Percentiles rank a stretch among this genome's conserved stretches.
Evolutionary conservation across 2,797 vertebrate genomes (phyloP).

Genomic region (Diplodus sargus): DNA sequence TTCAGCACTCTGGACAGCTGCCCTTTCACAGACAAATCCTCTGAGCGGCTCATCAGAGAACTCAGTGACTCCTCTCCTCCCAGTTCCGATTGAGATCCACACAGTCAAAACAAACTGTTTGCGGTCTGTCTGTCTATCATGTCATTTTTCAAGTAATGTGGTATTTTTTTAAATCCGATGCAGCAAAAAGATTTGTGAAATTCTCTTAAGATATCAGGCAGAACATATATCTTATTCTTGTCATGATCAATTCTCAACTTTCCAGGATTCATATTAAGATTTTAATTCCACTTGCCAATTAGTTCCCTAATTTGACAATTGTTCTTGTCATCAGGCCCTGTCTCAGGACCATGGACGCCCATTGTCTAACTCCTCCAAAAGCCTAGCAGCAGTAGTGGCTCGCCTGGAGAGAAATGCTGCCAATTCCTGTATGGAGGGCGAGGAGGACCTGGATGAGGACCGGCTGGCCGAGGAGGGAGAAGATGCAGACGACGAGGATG

Average conservation of each 20-base stretch:
- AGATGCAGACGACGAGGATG: slow-evolving; percentile 86
- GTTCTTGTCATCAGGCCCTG: slow-evolving; percentile 72
- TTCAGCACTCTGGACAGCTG: slow-evolving; percentile 86
- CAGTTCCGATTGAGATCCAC: slow-evolving; percentile 64
- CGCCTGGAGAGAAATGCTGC: slow-evolving; percentile 94
- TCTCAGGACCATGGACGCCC: slow-evolving; percentile 83
- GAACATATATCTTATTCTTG: background rate
- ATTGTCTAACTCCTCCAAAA: slow-evolving; percentile 89
- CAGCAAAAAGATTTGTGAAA: slow-evolving; percentile 10
- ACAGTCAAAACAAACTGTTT: slow-evolving; percentile 62
- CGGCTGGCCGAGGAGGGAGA: slow-evolving; percentile 84
- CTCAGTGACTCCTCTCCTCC: slow-evolving; percentile 74
- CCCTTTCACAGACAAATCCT: slow-evolving; percentile 83
- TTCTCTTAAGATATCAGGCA: background rate
- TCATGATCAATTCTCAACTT: background rate
- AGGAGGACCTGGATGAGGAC: slow-evolving; percentile 88
- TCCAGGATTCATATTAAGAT: background rate
- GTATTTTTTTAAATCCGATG: slow-evolving; percentile 11
- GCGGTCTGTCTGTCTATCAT: slow-evolving; percentile 24
- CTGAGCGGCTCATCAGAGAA: slow-evolving; percentile 83
- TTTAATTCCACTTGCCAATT: background rate
- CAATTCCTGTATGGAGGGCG: slow-evolving; percentile 89
- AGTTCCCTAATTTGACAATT: slow-evolving; percentile 20
- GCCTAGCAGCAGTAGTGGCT: slow-evolving; percentile 97
- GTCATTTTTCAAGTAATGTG: slow-evolving; percentile 21